Conservation (phyloP, 2,113 vertebrate species). For the Calidris pygmaea region DNA sequence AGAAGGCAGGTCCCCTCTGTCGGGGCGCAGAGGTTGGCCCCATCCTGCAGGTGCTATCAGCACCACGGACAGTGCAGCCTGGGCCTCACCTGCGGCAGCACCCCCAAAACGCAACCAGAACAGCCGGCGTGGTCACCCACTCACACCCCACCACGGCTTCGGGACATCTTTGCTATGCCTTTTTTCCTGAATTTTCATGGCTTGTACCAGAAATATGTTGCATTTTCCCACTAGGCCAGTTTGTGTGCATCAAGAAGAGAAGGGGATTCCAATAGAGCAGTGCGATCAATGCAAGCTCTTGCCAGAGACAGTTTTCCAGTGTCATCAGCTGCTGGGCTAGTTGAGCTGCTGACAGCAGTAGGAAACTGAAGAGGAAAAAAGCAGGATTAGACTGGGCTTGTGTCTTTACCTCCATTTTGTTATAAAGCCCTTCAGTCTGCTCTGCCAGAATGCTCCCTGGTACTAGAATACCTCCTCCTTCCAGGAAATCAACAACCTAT, state of each 20-base stretch:
- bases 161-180: not conserved
- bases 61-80: slow-evolving; percentile 39
- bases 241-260: not conserved
- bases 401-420: not conserved
- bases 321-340: not conserved
- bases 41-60: not conserved
- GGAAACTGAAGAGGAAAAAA: not conserved
- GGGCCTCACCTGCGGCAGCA: not conserved
- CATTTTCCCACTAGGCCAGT: not conserved
- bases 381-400: not conserved
- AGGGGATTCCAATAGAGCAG: not conserved
- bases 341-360: not conserved
- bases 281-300: not conserved
- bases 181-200: not conserved
- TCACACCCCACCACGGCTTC: fast-evolving
- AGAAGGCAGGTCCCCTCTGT: not conserved
- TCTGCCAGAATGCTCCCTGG: not conserved
- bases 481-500: not conserved
- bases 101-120: not conserved
- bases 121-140: fast-evolving
- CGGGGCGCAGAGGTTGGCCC: fast-evolving
- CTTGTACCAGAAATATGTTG: not conserved
- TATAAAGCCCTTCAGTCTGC: not conserved
- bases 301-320: not conserved
- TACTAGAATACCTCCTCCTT: not conserved